Evolutionary conservation across 2,797 vertebrate species (phyloP).

Genomic region (Pseudomugil gertrudae): DNA sequence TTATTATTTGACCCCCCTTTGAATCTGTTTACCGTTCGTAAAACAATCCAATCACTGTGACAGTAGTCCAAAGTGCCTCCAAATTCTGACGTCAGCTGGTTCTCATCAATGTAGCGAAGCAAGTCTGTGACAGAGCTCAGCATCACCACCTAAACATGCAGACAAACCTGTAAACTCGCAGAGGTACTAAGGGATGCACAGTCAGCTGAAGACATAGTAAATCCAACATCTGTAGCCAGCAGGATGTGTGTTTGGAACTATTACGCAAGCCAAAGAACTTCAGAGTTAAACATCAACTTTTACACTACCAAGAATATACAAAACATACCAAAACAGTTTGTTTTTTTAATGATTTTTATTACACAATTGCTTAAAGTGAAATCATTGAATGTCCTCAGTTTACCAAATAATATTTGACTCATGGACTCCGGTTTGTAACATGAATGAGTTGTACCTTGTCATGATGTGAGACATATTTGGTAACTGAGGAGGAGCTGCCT

Average conservation of each 20-base stretch:
- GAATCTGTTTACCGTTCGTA: conserved; percentile 87
- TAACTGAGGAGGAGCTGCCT: conserved; percentile 67
- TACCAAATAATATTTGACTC: conserved; percentile 43
- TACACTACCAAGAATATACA: neutral
- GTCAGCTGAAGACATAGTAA: neutral
- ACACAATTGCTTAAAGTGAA: conserved; percentile 4
- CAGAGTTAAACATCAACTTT: neutral
- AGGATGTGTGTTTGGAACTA: neutral
- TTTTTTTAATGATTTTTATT: neutral
- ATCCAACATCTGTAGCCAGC: neutral
- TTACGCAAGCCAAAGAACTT: neutral
- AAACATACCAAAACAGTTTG: neutral
- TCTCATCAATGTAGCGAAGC: conserved; percentile 93
- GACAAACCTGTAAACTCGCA: conserved; percentile 43
- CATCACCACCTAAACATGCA: conserved; percentile 91
- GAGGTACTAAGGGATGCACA: neutral
- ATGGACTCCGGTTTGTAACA: conserved; percentile 36
- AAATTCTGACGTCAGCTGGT: conserved; percentile 94
- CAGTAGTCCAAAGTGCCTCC: conserved; percentile 96
- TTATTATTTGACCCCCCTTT: neutral
- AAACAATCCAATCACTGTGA: conserved; percentile 95
- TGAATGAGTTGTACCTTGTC: conserved; percentile 48
- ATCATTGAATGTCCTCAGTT: conserved; percentile 18
- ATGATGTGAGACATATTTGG: conserved; percentile 67
- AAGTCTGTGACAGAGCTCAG: conserved; percentile 97